Percentiles rank a stretch among this genome's conserved stretches.
Conservation (phyloP, 2,113 vertebrate genomes). For the Sturnira hondurensis region DNA sequence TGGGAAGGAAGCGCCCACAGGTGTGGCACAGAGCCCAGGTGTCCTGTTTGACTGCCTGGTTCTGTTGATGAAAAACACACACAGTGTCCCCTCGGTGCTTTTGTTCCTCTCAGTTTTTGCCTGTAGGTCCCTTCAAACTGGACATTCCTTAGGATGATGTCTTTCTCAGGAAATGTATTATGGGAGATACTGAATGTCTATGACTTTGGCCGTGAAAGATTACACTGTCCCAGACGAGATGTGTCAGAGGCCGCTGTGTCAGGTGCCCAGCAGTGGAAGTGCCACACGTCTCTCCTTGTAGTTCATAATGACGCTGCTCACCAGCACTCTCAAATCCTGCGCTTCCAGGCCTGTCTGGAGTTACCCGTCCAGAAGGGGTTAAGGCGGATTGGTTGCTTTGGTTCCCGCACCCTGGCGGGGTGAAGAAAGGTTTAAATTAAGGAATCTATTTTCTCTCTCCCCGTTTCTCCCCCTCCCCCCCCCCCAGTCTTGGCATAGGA, state of each 20-base stretch:
- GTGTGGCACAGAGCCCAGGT: fast-evolving
- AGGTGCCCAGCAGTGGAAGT: background rate
- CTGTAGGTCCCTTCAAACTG: background rate
- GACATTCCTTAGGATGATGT: constrained; percentile 46
- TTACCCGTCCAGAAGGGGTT: constrained; percentile 12
- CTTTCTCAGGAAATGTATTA: constrained; percentile 81
- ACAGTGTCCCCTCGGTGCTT: constrained; percentile 59
- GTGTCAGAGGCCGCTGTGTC: background rate
- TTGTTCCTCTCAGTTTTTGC: background rate
- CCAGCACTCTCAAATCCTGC: background rate
- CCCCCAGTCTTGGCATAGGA: constrained; percentile 23
- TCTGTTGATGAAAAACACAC: constrained; percentile 28
- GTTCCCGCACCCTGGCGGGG: background rate
- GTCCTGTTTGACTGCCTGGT: background rate
- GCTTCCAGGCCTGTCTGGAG: background rate
- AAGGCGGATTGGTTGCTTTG: background rate
- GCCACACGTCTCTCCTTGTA: background rate
- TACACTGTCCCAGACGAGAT: background rate
- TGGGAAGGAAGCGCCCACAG: background rate
- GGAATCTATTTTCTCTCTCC: constrained; percentile 22
- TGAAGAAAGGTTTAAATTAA: constrained; percentile 41
- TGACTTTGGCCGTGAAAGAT: background rate
- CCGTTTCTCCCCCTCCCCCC: background rate
- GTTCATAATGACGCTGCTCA: background rate
- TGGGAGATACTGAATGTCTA: background rate